phyloP scores from a whole-genome alignment of 2,797 vertebrate species.

The Rachycentron canadum region DNA sequence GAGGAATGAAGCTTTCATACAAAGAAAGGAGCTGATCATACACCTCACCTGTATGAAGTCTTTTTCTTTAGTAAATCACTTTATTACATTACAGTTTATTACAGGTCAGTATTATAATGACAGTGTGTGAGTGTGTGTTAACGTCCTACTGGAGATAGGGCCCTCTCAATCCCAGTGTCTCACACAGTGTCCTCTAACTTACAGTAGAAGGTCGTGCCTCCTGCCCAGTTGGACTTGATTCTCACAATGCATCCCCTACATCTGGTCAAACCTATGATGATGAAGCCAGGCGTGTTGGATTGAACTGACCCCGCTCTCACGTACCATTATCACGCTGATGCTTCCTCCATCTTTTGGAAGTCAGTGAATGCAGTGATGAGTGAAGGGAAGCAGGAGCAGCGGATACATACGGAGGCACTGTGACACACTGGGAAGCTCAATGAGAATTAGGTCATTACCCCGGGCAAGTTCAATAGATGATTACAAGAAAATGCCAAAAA shows the following conservation, averaged over 20 bases:
- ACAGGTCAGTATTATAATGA: constrained; percentile 57
- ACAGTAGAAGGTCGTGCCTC: constrained; percentile 55
- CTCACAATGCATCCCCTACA: constrained; percentile 58
- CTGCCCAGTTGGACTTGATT: constrained; percentile 33
- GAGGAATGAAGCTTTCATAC: constrained; percentile 52
- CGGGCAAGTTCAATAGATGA: constrained; percentile 79
- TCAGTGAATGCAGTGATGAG: constrained; percentile 61
- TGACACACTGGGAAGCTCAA: constrained; percentile 65
- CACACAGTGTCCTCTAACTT: constrained; percentile 45
- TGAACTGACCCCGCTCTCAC: constrained; percentile 21
- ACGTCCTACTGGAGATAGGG: constrained; percentile 30
- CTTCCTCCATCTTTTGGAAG: constrained; percentile 51
- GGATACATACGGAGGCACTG: constrained; percentile 49
- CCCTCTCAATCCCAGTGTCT: constrained; percentile 48
- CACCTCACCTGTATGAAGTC: constrained; percentile 2
- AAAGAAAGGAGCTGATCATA: constrained; percentile 14
- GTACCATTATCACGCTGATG: constrained; percentile 28
- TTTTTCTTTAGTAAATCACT: constrained; percentile 49
- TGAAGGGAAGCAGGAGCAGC: constrained; percentile 54
- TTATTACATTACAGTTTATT: constrained; percentile 29
- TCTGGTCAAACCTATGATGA: constrained; percentile 50
- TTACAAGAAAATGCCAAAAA: constrained; percentile 72
- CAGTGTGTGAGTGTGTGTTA: constrained; percentile 33
- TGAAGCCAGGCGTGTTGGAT: constrained; percentile 50
- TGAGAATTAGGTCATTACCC: constrained; percentile 83